Conservation (phyloP, 2,113 vertebrate genomes). For the Passer montanus region DNA sequence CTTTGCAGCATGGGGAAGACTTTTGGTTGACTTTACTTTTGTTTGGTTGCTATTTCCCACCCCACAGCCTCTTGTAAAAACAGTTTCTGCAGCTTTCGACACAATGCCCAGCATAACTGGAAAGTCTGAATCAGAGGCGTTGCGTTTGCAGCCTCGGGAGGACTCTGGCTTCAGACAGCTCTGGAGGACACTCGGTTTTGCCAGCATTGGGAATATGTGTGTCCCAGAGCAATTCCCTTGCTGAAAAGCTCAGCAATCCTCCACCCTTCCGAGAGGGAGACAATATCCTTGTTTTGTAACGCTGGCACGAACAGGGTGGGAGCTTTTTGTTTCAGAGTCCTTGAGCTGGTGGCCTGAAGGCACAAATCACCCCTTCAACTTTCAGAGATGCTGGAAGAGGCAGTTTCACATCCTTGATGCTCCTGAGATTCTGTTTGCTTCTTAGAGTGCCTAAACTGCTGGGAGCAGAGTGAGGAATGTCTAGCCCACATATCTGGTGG, state of each 20-base stretch:
- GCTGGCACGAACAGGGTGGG: background rate
- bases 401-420: background rate
- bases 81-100: background rate
- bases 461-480: background rate
- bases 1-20: background rate
- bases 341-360: background rate
- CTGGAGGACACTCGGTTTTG: background rate
- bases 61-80: background rate
- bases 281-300: background rate
- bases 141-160: background rate
- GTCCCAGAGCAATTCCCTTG: background rate
- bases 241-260: constrained; percentile 7
- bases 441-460: background rate
- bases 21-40: constrained; percentile 10
- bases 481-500: background rate
- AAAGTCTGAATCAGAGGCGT: constrained; percentile 34
- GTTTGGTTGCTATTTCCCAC: constrained; percentile 3
- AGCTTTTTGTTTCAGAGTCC: background rate
- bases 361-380: background rate
- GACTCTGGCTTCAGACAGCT: background rate
- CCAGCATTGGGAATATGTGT: background rate
- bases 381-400: background rate
- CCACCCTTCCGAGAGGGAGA: background rate
- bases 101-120: background rate
- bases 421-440: background rate